A percentile compares a stretch with the other conserved stretches of the same genome.
Evolutionary conservation across 2,797 vertebrate genomes (phyloP).

Genomic region (Pteropus rufus): DNA sequence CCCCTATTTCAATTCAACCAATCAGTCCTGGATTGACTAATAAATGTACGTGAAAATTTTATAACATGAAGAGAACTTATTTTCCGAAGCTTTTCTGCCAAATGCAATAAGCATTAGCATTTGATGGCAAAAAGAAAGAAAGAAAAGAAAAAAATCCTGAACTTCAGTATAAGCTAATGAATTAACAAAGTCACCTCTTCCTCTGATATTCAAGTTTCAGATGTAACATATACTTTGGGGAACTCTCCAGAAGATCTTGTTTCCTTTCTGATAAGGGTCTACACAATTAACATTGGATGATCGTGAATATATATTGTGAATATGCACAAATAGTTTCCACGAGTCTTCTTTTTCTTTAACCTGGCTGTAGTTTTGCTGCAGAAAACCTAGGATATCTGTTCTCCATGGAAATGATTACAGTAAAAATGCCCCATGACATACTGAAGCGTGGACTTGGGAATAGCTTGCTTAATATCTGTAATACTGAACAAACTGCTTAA

Average conservation of each 20-base stretch:
- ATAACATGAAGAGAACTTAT: constrained; percentile 1
- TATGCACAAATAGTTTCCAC: neutral
- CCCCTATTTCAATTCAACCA: neutral
- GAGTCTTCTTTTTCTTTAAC: neutral
- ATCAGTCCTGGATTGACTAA: constrained; percentile 29
- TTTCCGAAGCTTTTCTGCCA: constrained; percentile 40
- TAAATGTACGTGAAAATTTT: constrained; percentile 38
- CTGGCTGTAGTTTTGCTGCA: neutral
- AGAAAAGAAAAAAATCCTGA: neutral
- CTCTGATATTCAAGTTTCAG: neutral
- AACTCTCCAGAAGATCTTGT: neutral
- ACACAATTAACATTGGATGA: neutral
- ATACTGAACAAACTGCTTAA: neutral
- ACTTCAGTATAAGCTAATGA: neutral
- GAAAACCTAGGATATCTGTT: neutral
- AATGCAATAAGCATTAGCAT: constrained; percentile 12
- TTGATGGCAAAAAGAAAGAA: neutral
- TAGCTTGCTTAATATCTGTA: neutral
- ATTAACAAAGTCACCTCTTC: neutral
- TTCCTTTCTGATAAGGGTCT: neutral
- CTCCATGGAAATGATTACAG: neutral
- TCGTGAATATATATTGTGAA: neutral
- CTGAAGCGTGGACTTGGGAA: neutral
- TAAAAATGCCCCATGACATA: neutral
- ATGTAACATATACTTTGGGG: neutral